Percentiles rank a stretch among this genome's conserved stretches.
phyloP scores from a whole-genome alignment of 2,888 invertebrate genomes.

The Melikaiella ostensackeni region DNA sequence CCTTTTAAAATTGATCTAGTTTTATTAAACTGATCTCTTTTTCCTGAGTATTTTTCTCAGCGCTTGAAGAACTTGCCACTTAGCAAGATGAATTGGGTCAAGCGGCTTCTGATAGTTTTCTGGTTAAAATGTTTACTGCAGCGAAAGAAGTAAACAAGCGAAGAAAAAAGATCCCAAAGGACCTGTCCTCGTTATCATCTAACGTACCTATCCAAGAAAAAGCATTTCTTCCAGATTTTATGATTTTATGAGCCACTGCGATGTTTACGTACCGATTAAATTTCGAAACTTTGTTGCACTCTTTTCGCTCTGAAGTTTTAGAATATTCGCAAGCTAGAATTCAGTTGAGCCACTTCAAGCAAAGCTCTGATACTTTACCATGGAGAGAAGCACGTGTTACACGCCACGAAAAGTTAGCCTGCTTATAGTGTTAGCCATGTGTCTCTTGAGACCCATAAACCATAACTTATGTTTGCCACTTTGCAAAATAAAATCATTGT shows the following conservation, averaged over 20 bases:
- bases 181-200: background rate
- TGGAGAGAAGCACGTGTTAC: conserved; percentile 9
- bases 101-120: conserved; percentile 7
- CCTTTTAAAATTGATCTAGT: background rate
- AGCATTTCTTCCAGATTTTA: background rate
- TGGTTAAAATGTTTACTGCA: conserved; percentile 21
- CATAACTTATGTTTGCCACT: conserved; percentile 15
- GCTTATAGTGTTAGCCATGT: conserved; percentile 10
- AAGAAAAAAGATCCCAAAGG: background rate
- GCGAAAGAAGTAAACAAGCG: conserved; percentile 10
- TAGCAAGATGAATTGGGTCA: conserved; percentile 19
- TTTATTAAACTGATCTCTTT: background rate
- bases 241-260: background rate
- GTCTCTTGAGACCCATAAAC: conserved; percentile 34
- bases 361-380: background rate
- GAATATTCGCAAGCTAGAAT: background rate
- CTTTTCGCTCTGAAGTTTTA: background rate
- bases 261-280: background rate
- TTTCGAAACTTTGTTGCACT: background rate
- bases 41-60: background rate
- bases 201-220: background rate
- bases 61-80: conserved; percentile 1
- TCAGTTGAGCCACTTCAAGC: background rate
- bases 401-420: conserved; percentile 21
- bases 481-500: conserved; percentile 15